Percentiles rank a stretch among this genome's conserved stretches.
phyloP scores from a whole-genome alignment of 2,888 invertebrate species.

The Thereva unica region DNA sequence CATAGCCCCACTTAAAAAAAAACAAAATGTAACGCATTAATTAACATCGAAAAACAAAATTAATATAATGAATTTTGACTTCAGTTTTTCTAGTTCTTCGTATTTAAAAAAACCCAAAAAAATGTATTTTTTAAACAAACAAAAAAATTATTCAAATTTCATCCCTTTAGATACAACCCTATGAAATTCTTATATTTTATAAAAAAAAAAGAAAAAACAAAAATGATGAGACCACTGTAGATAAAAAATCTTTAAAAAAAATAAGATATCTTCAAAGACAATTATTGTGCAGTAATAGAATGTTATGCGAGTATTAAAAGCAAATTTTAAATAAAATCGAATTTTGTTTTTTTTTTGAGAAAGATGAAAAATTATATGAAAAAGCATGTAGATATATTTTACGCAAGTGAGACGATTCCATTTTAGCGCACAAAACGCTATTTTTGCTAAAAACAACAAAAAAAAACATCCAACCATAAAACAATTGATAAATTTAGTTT shows the following conservation, averaged over 20 bases:
- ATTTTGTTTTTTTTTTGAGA: too few species aligned
- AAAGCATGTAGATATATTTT: slow-evolving; percentile 11
- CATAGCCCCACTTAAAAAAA: slow-evolving; percentile 22
- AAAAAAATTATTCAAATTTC: too few species aligned
- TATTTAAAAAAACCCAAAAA: slow-evolving; percentile 1
- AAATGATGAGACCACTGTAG: slow-evolving; percentile 10
- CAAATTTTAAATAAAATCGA: not conserved
- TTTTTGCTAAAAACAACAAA: slow-evolving; percentile 13
- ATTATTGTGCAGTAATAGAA: slow-evolving; percentile 20
- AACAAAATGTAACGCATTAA: slow-evolving; percentile 21
- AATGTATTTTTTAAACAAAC: slow-evolving; percentile 24
- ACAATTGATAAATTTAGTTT: not conserved
- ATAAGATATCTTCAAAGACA: slow-evolving; percentile 10
- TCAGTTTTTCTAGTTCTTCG: too few species aligned
- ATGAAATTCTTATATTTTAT: too few species aligned
- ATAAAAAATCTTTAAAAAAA: slow-evolving; percentile 5
- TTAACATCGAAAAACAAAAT: slow-evolving; percentile 20
- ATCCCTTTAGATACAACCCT: too few species aligned
- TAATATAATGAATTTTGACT: not conserved
- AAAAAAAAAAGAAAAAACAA: too few species aligned
- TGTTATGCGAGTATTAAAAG: slow-evolving; percentile 22
- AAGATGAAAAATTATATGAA: too few species aligned
- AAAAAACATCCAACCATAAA: slow-evolving; percentile 9
- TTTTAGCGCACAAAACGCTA: slow-evolving; percentile 14
- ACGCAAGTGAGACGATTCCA: slow-evolving; percentile 9